A percentile compares a stretch with the other conserved stretches of the same genome.
phyloP scores from a whole-genome alignment of 2,888 invertebrate genomes.

The Cyrtodaria siliqua region DNA sequence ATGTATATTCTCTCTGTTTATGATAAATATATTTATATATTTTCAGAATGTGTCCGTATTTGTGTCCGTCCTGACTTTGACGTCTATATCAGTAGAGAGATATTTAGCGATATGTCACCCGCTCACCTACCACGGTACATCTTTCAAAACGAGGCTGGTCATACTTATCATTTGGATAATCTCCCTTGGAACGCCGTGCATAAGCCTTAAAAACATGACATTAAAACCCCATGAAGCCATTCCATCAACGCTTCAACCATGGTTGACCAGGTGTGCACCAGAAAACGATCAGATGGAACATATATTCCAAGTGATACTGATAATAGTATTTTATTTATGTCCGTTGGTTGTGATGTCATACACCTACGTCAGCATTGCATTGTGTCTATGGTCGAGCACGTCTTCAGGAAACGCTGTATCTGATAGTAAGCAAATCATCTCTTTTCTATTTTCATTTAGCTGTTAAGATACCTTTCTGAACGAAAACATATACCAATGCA shows the following conservation, averaged over 20 bases:
- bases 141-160: constrained; percentile 92
- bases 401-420: constrained; percentile 45
- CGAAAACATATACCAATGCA: no score
- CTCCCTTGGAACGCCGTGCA: constrained; percentile 87
- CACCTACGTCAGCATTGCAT: constrained; percentile 80
- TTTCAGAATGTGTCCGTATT: constrained; percentile 97
- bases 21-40: no score
- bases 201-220: constrained; percentile 72
- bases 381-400: constrained; percentile 79
- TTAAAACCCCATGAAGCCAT: constrained; percentile 28
- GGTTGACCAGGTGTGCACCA: constrained; percentile 58
- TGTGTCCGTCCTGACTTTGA: constrained; percentile 95
- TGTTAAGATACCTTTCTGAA: no score
- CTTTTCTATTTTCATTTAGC: no score
- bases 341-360: constrained; percentile 82
- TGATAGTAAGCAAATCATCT: constrained; percentile 64
- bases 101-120: constrained; percentile 98
- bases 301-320: constrained; percentile 77
- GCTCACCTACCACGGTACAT: constrained; percentile 93
- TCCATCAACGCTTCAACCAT: constrained; percentile 53
- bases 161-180: constrained; percentile 94
- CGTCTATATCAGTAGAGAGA: constrained; percentile 96
- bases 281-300: constrained; percentile 62
- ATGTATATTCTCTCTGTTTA: no score
- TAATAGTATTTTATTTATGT: constrained; percentile 76